A percentile compares a stretch with the other conserved stretches of the same genome.
Evolutionary conservation across 2,113 vertebrate genomes (phyloP).

Genomic region (Cardinalis cardinalis): DNA sequence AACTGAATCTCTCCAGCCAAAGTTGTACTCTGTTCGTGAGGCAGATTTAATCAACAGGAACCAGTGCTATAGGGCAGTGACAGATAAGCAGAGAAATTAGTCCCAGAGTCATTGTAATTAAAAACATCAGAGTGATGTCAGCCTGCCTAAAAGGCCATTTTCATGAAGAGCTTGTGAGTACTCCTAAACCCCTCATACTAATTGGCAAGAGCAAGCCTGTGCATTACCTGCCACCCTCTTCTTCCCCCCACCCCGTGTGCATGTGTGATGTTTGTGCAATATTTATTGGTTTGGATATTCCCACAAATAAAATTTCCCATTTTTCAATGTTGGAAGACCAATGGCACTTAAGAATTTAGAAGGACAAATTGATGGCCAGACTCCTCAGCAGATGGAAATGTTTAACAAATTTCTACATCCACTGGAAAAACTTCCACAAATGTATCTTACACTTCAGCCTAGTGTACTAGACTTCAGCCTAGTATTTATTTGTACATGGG

Average conservation of each 20-base stretch:
- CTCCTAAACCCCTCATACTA: background rate
- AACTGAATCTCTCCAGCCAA: background rate
- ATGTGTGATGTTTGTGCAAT: background rate
- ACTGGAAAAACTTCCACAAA: background rate
- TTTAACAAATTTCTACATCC: background rate
- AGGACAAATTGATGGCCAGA: background rate
- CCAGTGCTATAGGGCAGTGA: conserved; percentile 37
- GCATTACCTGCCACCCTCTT: background rate
- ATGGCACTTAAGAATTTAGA: background rate
- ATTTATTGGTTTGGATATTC: background rate
- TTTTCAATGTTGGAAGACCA: background rate
- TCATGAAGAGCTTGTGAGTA: background rate
- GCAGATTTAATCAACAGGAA: conserved; percentile 63
- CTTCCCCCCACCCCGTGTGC: rapidly evolving
- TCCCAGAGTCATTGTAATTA: conserved; percentile 33
- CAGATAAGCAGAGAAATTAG: conserved; percentile 53
- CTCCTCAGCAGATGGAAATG: background rate
- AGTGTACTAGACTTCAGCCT: background rate
- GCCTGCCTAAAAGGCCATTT: background rate
- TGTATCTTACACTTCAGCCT: background rate
- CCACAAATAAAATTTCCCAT: background rate
- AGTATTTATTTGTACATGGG: background rate
- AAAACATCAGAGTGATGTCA: conserved; percentile 53
- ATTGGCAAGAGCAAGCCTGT: background rate
- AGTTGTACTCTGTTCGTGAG: background rate